Evolutionary conservation across 2,113 vertebrate genomes (phyloP).

Genomic region (Bos javanicus): DNA sequence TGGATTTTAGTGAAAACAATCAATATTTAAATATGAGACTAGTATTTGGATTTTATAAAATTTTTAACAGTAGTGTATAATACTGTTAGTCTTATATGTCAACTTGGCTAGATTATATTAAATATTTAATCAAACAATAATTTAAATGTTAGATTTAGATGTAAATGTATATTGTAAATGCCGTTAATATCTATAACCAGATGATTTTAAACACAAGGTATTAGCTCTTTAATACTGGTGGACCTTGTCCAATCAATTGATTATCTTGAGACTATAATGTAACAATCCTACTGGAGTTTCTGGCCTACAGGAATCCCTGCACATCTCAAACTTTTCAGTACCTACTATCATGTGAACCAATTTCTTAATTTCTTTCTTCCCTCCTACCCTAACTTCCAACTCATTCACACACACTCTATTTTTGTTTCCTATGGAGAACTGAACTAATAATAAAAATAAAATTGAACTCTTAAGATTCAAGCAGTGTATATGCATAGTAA

Average conservation of each 20-base stretch:
- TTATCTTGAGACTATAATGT: background rate
- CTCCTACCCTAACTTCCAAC: fast-evolving
- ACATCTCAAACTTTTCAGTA: background rate
- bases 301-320: background rate
- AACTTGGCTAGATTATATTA: background rate
- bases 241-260: background rate
- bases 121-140: background rate
- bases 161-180: background rate
- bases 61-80: background rate
- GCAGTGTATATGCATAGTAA: background rate
- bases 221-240: background rate
- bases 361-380: background rate
- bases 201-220: background rate
- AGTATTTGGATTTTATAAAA: background rate
- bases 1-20: background rate
- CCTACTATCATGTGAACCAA: background rate
- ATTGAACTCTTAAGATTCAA: background rate
- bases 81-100: background rate
- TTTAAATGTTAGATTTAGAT: background rate
- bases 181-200: background rate
- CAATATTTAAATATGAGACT: background rate
- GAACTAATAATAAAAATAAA: background rate
- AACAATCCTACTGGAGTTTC: background rate
- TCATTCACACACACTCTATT: background rate
- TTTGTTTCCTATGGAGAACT: background rate